These are phyloP conservation scores for Pomacea maculata DNA, from an alignment of 1,140 invertebrate genomes.

Conservation along the genomic window DNA sequence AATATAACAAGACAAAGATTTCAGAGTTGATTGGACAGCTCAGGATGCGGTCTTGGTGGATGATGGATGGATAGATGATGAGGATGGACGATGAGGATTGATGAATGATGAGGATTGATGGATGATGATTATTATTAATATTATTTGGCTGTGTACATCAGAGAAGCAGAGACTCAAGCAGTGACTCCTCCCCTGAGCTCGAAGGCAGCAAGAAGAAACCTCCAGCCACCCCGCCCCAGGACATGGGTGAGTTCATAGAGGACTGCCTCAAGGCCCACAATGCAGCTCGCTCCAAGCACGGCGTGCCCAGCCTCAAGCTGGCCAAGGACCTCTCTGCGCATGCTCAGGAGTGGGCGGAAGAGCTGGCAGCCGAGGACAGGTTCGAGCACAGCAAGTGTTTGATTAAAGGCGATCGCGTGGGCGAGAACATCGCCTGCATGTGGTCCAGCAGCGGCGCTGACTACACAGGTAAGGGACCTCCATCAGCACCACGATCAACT, in stretches of 20 bases:
- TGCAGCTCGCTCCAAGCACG: constrained; percentile 78
- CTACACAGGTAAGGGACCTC: constrained; percentile 24
- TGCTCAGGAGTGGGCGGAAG: constrained; percentile 83
- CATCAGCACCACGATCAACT: background rate
- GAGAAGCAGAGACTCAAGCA: too few relatives aligned
- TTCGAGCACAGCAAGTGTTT: constrained; percentile 77
- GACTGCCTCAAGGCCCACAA: constrained; percentile 74
- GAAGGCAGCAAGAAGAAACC: too few relatives aligned
- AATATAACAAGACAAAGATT: too few relatives aligned
- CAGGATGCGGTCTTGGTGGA: too few relatives aligned
- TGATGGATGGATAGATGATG: too few relatives aligned
- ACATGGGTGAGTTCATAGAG: constrained; percentile 43
- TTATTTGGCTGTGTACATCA: too few relatives aligned
- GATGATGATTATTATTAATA: too few relatives aligned
- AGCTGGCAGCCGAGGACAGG: constrained; percentile 76
- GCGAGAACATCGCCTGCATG: constrained; percentile 61
- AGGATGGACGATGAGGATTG: too few relatives aligned
- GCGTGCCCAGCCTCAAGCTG: constrained; percentile 61
- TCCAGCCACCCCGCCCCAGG: background rate
- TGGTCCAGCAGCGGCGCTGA: constrained; percentile 34
- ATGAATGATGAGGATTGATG: too few relatives aligned
- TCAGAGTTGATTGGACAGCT: too few relatives aligned
- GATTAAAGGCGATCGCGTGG: constrained; percentile 50
- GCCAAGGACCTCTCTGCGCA: constrained; percentile 53
- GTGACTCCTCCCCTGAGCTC: too few relatives aligned